Base-by-base conservation (phyloP, 2,888 invertebrate species). In the Alsophila aescularia region DNA sequence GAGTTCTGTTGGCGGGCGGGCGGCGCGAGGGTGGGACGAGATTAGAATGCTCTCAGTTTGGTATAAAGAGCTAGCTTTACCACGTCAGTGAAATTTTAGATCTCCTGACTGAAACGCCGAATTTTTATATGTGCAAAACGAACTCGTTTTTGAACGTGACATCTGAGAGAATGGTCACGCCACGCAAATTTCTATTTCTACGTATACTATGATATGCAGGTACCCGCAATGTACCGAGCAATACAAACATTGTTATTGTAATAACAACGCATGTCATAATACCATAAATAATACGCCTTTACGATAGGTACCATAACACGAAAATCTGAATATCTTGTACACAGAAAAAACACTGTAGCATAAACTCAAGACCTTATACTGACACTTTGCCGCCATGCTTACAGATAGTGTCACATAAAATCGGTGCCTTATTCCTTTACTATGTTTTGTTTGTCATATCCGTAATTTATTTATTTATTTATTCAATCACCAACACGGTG, bases 51-150 rank as follows among this genome's bases (percentile, higher is more conserved):
- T 35, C 35, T 27, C 45, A 36, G 34, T 7, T 24, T 8, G 24
- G 24, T 34, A 50, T 45, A 52, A 50, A 55, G 36, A 45, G 40
- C 21, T 41, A 42, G 51, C 32, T 52, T 53, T 35, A 44, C 40
- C 16, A n/a, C 41, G 42, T 10, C 34, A 44, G 21, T 44, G 34
- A 24, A 35, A 18, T 36, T 35, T 44, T 6, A 24, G 24, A 34
- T 21, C 24, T 50, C 36, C 24, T n/a, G 29, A 27, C 12, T 45
- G 36, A 36, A n/a, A n/a, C n/a, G n/a, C n/a, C n/a, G n/a, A n/a
- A n/a, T n/a, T n/a, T n/a, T n/a, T n/a, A n/a, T n/a, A n/a, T n/a
- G n/a, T n/a, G n/a, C n/a, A n/a, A 31, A 47, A n/a, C 13, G 24
- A 32, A n/a, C 42, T 27, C 29, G 35, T 34, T 24, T 45, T 34